Evolutionary conservation across 1,140 invertebrate genomes (phyloP), one percentile per base, ranked within the genome.

Genomic region (Trissolcus basalis): DNA sequence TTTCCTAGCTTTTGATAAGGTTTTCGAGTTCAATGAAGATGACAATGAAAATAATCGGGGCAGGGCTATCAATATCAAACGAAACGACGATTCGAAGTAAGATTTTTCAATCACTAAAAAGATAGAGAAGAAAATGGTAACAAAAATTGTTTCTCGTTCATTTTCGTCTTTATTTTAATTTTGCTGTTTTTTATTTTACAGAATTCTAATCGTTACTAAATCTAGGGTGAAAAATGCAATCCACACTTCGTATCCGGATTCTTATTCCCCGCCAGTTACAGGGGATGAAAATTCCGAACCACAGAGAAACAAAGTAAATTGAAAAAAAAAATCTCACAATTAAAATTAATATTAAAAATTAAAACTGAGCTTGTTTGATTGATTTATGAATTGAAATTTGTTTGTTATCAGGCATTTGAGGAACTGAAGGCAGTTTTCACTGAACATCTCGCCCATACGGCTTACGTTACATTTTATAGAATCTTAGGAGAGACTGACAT

Each of bases 1-100:
- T 83, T 97, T 98, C 84, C 84, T 94, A n/a, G 92, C 93, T 7
- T 98, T 98, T 84, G 94, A 96, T 82, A 95, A 94, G 88, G 93
- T 94, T 12, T 91, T 92, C 56, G 90, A 90, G 3, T 89, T 70
- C 55, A 74, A 81, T 13, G 75, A 77, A 48, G 60, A 75, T 9
- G 70, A 77, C 0, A 32, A 12, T n/a, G 54, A 60, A 4, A 54
- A 8, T 19, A 16, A 8, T n/a, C 36, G 41, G 7, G 67, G 63
- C 19, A 71, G 50, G 47, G 19, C 48, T 0, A 63, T 72, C 51
- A 73, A 48, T 27, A 64, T 70, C 4, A 75, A 68, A 59, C 68
- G 61, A 54, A 65, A 77, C 6, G 60, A 73, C 14, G 64, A 69
- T 45, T 65, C 41, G 1, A 78, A 59, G 75, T 80, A 64, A 59